phyloP scores from a whole-genome alignment of 2,113 vertebrate species.

The Cervus canadensis region DNA sequence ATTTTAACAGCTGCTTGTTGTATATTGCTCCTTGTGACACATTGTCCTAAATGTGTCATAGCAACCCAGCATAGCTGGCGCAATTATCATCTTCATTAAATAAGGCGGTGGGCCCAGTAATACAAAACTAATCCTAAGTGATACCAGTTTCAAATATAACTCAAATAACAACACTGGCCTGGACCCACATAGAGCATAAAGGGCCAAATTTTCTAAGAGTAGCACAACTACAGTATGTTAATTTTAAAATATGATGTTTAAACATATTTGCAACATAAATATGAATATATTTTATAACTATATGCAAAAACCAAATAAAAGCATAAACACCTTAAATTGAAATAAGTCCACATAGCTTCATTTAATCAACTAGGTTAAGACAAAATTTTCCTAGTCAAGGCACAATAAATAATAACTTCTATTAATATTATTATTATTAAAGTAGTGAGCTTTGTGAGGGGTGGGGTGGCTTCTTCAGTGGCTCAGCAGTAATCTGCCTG shows the following conservation, averaged over 20 bases:
- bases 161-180: background rate
- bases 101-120: background rate
- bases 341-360: background rate
- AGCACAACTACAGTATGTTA: background rate
- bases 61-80: background rate
- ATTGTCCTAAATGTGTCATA: background rate
- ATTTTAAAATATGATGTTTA: background rate
- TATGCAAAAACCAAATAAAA: background rate
- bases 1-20: background rate
- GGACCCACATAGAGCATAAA: background rate
- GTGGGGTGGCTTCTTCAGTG: background rate
- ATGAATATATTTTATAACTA: background rate
- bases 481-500: background rate
- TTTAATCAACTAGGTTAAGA: background rate
- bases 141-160: background rate
- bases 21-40: background rate
- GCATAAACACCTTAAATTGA: background rate
- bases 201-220: background rate
- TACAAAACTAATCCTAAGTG: background rate
- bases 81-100: background rate
- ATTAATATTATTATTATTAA: background rate
- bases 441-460: background rate
- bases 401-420: background rate
- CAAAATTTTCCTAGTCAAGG: background rate
- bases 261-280: background rate